Conservation (phyloP, 35 echinoderm and acorn worm species). For the Strongylocentrotus purpuratus region DNA sequence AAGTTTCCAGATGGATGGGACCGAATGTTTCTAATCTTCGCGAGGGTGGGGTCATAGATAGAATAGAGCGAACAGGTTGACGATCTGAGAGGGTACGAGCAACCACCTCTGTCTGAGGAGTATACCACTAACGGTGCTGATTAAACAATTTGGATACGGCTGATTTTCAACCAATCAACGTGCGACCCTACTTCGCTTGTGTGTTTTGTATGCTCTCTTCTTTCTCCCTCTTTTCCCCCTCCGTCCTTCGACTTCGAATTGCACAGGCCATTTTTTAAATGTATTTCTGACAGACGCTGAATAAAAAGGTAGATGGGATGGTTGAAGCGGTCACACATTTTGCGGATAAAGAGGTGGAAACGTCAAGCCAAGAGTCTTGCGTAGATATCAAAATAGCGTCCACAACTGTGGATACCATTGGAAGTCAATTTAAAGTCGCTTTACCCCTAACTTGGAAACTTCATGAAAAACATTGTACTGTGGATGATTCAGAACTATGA, state of each 20-base stretch:
- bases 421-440: background rate
- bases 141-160: conserved; percentile 54
- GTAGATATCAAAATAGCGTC: conserved; percentile 30
- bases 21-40: background rate
- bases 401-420: background rate
- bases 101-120: conserved; percentile 7
- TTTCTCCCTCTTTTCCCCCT: background rate
- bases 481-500: background rate
- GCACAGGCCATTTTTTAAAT: background rate
- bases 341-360: conserved; percentile 7
- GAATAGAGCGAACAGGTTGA: conserved; percentile 1
- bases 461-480: background rate
- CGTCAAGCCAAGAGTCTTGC: conserved; percentile 27
- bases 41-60: conserved; percentile 25
- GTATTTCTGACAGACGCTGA: conserved; percentile 23
- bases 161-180: conserved; percentile 50
- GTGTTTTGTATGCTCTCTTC: conserved; percentile 42
- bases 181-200: background rate
- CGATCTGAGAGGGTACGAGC: background rate
- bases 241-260: conserved; percentile 18
- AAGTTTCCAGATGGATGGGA: background rate
- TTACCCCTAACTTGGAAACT: background rate
- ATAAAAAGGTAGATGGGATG: conserved; percentile 31
- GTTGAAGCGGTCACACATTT: conserved; percentile 39
- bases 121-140: conserved; percentile 8